Base-by-base conservation (phyloP, 2,797 vertebrate genomes). In the Ateles fusciceps region DNA sequence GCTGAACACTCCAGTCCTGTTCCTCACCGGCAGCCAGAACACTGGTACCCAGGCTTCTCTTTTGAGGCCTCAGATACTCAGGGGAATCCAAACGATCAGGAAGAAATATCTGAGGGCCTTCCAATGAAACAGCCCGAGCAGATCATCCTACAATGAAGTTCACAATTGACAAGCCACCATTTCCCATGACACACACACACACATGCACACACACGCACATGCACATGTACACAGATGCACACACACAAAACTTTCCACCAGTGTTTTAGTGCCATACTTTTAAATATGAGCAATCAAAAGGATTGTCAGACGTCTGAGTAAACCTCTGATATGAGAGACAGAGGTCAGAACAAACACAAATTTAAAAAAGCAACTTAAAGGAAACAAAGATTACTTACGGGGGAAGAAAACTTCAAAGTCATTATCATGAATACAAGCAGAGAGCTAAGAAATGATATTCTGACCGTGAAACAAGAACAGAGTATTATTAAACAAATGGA, bases 401-500 rank as follows among this genome's bases (percentile, higher is more conserved):
- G 8, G 52, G 24, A 46, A 46, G 61, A 59, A 48, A 74, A 74
- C 22, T 83, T 92, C 44, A 61, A 76, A 75, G 33, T 55, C 33
- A 68, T 64, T 28, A 15, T 36, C 84, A 75, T 46, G 80, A 36
- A 44, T n/a, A 42, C 26, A 72, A 42, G 11, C 10, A 42, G 50
- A 72, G 83, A 57, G 48, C 50, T 81, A 64, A 50, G 36, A 85
- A 64, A 46, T 5, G 22, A 75, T 50, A 30, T 52, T 64, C 83
- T 55, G 61, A 52, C 55, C 12, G 7, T 30, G 39, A 57, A 8
- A 36, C 14, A 61, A 80, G 55, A 81, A 74, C 12, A 44, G 52
- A 81, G 44, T 13, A 44, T 48, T 64, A 52, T 44, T 92, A 48
- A 80, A 87, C n/a, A 61, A 85, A 95, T 80, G 42, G 14, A 86